phyloP scores from a whole-genome alignment of 2,888 invertebrate genomes.

The Ganaspis brasiliensis region DNA sequence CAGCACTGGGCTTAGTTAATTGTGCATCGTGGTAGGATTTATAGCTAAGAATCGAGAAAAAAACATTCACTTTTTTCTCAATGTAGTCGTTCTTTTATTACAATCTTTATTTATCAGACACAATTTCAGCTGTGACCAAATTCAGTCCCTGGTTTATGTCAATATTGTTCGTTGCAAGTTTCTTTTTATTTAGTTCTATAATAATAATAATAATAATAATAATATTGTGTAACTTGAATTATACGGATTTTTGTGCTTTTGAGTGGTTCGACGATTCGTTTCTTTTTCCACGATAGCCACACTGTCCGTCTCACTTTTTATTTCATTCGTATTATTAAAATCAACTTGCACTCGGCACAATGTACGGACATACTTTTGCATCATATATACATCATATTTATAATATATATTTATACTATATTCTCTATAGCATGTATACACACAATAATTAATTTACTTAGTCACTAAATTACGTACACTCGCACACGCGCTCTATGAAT shows the following conservation, averaged over 20 bases:
- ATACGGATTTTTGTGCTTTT: constrained; percentile 18
- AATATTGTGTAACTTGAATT: background rate
- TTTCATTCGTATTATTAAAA: background rate
- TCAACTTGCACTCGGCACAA: constrained; percentile 40
- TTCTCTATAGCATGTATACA: constrained; percentile 35
- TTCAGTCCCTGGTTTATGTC: constrained; percentile 10
- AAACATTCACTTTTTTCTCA: constrained; percentile 33
- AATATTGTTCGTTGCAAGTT: constrained; percentile 10
- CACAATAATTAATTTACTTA: constrained; percentile 32
- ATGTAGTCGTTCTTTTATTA: background rate
- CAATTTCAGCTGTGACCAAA: background rate
- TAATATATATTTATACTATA: constrained; percentile 17
- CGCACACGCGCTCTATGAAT: constrained; percentile 12
- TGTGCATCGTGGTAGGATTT: constrained; percentile 70
- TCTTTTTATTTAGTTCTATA: background rate
- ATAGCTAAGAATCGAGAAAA: constrained; percentile 62
- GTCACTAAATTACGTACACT: constrained; percentile 35
- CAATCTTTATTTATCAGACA: background rate
- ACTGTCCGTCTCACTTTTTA: background rate
- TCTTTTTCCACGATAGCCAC: constrained; percentile 14
- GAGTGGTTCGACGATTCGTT: constrained; percentile 23
- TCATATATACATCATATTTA: constrained; percentile 34
- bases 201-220: too few relatives aligned
- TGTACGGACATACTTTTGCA: constrained; percentile 39
- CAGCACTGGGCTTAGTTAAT: constrained; percentile 65